Evolutionary conservation across 2,113 vertebrate genomes (phyloP), one percentile per base, ranked within the genome.

Genomic region (Bubo bubo): DNA sequence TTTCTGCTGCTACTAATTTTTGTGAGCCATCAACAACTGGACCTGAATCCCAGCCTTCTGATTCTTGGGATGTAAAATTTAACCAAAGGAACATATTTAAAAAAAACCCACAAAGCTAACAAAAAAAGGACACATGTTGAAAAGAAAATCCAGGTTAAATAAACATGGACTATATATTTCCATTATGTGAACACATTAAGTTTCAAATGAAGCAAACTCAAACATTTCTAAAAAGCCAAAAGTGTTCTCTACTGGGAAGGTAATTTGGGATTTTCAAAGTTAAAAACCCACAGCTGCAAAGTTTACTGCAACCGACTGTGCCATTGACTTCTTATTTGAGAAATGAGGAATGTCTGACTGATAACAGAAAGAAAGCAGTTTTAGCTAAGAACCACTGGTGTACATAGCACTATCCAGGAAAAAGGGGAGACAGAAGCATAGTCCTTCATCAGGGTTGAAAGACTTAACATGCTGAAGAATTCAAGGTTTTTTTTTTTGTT

Each of bases 101-200:
- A 37, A 83, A 28, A 89, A 62, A 3, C 1, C 3, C 45, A 50
- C 13, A 72, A 79, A 90, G 17, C 16, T 45, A 86, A 63, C 2
- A 55, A 70, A 49, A 53, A 75, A 79, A 89, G 53, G 18, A 4
- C 12, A 15, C 41, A 53, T 1, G 4, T 21, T 79, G 45, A 68
- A 80, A 55, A 68, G 35, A 79, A 94, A 86, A 86, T 59, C 8
- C 45, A 73, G 10, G n/a, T 70, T 62, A 94, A 86, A 86, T 28
- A 86, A 80, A 56, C 22, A 50, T 1, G 19, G 55, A 12, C 4
- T 50, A 64, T 14, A 4, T 39, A 60, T n/a, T 66, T 58, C 63
- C 32, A 47, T 90, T 58, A 86, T 12, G 14, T 45, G 37, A 87
- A 87, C 8, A 81, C 5, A 49, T 0, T 13, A 41, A 70, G 11